These are phyloP conservation scores for Trichechus manatus DNA, from an alignment of 2,113 vertebrate species.

Conservation along the genomic window DNA sequence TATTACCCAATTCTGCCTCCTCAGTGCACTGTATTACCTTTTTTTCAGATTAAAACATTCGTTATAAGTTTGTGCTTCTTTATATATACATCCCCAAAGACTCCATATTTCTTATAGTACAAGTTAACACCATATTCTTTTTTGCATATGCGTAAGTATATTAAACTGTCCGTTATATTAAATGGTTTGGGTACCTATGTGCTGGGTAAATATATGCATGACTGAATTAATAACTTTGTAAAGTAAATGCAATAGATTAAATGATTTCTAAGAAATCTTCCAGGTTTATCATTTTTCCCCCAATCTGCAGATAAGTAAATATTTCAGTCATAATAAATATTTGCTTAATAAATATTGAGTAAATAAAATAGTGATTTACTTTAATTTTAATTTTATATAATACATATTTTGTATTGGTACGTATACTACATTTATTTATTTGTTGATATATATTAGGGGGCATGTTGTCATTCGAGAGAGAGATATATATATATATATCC, in stretches of 20 bases:
- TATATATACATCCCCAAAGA: background rate
- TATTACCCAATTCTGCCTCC: background rate
- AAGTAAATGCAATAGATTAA: background rate
- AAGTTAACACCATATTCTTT: background rate
- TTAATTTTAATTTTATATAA: background rate
- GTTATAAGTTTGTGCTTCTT: background rate
- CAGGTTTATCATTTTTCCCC: background rate
- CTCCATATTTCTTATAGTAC: background rate
- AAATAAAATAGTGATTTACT: background rate
- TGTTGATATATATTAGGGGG: background rate
- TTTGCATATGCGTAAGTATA: background rate
- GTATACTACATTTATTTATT: background rate
- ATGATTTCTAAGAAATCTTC: constrained; percentile 14
- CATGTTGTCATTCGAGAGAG: background rate
- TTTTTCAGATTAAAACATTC: background rate
- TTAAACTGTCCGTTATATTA: background rate
- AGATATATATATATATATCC: background rate
- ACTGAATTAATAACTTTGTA: background rate
- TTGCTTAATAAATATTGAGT: background rate
- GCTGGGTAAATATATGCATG: background rate
- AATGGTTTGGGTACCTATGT: background rate
- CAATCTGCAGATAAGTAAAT: background rate
- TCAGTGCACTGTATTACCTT: background rate
- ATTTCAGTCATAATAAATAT: background rate
- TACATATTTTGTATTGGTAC: background rate